phyloP scores from a whole-genome alignment of 2,888 invertebrate genomes.

The Pardosa pseudoannulata region DNA sequence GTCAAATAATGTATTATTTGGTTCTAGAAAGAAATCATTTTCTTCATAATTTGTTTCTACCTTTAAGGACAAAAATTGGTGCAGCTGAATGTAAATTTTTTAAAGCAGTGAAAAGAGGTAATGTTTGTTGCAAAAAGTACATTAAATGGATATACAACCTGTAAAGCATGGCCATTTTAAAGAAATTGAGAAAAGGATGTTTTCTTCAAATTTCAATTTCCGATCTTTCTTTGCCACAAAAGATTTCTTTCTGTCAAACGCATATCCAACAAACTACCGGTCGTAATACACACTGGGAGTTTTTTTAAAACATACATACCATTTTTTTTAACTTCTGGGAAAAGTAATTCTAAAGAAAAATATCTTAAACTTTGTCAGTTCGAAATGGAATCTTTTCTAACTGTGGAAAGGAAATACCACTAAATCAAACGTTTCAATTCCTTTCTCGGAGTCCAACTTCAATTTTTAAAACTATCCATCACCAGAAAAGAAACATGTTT shows the following conservation, averaged over 20 bases:
- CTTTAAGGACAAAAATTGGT: too few relatives aligned
- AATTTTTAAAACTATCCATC: constrained; percentile 30
- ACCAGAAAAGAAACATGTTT: constrained; percentile 9
- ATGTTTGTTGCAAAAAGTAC: too few relatives aligned
- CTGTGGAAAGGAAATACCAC: constrained; percentile 42
- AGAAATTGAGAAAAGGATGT: neutral
- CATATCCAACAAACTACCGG: neutral
- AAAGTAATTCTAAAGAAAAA: neutral
- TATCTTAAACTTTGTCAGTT: constrained; percentile 26
- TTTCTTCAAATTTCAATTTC: constrained; percentile 2
- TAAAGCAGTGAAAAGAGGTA: too few relatives aligned
- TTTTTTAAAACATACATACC: neutral
- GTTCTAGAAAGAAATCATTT: too few relatives aligned
- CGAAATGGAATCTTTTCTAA: constrained; percentile 30
- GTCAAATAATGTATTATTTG: too few relatives aligned
- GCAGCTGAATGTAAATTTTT: too few relatives aligned
- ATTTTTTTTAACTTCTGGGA: constrained; percentile 3
- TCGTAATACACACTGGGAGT: neutral
- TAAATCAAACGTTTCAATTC: constrained; percentile 44
- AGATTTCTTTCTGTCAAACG: neutral
- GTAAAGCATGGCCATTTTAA: too few relatives aligned
- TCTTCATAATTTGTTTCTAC: too few relatives aligned
- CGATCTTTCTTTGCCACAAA: neutral
- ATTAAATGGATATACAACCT: too few relatives aligned
- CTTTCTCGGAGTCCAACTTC: constrained; percentile 16